Evolutionary conservation across 2,888 invertebrate genomes (phyloP).

Genomic region (Cataglyphis rosenhaueri): DNA sequence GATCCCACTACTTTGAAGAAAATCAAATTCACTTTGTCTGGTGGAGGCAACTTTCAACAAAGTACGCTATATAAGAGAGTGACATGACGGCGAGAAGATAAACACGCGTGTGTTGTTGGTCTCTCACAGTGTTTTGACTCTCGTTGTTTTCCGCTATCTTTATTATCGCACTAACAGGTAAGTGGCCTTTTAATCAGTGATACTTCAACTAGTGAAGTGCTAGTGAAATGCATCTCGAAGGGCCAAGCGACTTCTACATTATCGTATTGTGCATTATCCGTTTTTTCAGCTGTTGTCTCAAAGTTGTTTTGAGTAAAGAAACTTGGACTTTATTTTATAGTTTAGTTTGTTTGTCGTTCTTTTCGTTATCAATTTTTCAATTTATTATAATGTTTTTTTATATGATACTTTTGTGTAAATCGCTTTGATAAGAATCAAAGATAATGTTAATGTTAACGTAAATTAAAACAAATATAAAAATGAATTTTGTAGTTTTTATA

Average conservation of each 20-base stretch:
- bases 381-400: not conserved
- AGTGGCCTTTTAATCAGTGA: slow-evolving; percentile 60
- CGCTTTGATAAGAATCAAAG: not conserved
- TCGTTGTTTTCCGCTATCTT: slow-evolving; percentile 70
- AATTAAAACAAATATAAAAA: slow-evolving; percentile 4
- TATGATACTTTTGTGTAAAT: not conserved
- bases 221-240: slow-evolving; percentile 22
- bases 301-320: not conserved
- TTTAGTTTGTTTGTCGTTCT: not conserved
- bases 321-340: not conserved
- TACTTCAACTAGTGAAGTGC: not conserved
- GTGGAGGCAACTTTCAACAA: slow-evolving; percentile 84
- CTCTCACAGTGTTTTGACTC: slow-evolving; percentile 72
- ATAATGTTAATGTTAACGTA: not conserved
- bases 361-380: not conserved
- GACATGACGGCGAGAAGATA: slow-evolving; percentile 82
- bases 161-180: slow-evolving; percentile 70
- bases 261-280: not conserved
- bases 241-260: not conserved
- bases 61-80: slow-evolving; percentile 84
- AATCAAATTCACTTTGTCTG: slow-evolving; percentile 72
- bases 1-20: slow-evolving; percentile 71
- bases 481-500: not conserved
- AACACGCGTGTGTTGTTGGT: slow-evolving; percentile 82
- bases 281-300: not conserved